Base-by-base conservation (phyloP, 2,797 vertebrate species). In the Rhinella marina region DNA sequence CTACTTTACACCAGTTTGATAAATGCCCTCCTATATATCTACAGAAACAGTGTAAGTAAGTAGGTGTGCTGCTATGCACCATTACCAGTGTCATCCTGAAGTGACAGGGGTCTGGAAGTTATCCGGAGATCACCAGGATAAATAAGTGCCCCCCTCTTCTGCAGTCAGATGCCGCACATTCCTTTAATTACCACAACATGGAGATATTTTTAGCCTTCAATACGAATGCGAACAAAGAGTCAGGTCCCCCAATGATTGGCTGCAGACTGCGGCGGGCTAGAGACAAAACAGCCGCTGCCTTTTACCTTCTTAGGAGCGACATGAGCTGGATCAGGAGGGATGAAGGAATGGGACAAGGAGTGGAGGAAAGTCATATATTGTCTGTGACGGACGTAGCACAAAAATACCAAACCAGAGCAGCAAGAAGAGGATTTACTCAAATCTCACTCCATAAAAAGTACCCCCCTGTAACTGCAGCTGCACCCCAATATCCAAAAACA, bases 261-360 rank as follows among this genome's bases (percentile, higher is more conserved):
- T 66, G 68, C 84, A 16, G 79, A 52, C 78, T 32, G 32, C 27
- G 48, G 13, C 25, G 62, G 25, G 32, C 19, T 50, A 27, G 62
- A 81, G 78, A 81, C 56, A 68, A 84, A 72, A 52, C 75, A 82
- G 73, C 73, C 73, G 41, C 62, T 16, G 75, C 41, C 29, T 75
- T 19, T 82, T 86, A 77, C 84, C 83, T 88, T 88, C 77, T 85
- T 88, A 73, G 82, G 87, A 68, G 82, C 84, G 77, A 78, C 52
- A 62, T 7, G 32, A 25, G 41, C 80, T 7, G 25, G 76, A 57
- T 57, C 56, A 66, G 17, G 23, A n/a, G 23, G 61, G 14, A 62
- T 11, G 59, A 23, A 82, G 80, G 70, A 41, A 41, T 5, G 41
- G 41, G 41, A n/a, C 12, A 19, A 10, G 41, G 72, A 48, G 21